These are phyloP conservation scores for Corythornis vintsioides DNA, from an alignment of 2,113 vertebrate species.

Conservation along the genomic window DNA sequence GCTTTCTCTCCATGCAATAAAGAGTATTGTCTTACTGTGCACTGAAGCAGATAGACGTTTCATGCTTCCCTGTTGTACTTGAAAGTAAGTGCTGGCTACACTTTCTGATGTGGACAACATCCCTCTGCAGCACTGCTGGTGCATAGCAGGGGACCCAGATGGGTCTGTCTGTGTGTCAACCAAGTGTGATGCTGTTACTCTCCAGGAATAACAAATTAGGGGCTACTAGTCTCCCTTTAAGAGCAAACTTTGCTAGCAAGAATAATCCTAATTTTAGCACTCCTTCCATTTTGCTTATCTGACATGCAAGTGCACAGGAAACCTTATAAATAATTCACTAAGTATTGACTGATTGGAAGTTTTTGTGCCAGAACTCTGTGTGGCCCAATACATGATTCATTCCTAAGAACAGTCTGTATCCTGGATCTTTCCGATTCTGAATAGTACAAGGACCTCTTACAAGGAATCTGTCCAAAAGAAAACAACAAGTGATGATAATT, in stretches of 20 bases:
- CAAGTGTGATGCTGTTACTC: background rate
- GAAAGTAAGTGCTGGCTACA: accelerated
- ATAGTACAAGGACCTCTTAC: background rate
- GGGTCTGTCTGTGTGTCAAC: background rate
- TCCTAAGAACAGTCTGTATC: background rate
- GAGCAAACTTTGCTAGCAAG: background rate
- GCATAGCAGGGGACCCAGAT: accelerated
- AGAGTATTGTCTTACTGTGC: background rate
- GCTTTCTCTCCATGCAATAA: too few relatives aligned
- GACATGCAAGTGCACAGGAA: background rate
- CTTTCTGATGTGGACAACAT: background rate
- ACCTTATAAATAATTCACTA: background rate
- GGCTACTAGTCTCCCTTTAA: background rate
- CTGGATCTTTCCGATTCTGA: background rate
- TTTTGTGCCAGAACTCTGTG: background rate
- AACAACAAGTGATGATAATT: background rate
- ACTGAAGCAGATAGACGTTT: background rate
- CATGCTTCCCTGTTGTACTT: background rate
- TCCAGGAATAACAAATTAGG: background rate
- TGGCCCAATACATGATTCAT: background rate
- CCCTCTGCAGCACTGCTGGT: background rate
- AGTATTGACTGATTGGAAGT: background rate
- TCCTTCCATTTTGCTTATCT: background rate
- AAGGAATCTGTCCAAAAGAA: background rate
- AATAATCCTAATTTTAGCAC: background rate